Conservation (phyloP, 1,140 invertebrate genomes). For the Tyrophagus putrescentiae region DNA sequence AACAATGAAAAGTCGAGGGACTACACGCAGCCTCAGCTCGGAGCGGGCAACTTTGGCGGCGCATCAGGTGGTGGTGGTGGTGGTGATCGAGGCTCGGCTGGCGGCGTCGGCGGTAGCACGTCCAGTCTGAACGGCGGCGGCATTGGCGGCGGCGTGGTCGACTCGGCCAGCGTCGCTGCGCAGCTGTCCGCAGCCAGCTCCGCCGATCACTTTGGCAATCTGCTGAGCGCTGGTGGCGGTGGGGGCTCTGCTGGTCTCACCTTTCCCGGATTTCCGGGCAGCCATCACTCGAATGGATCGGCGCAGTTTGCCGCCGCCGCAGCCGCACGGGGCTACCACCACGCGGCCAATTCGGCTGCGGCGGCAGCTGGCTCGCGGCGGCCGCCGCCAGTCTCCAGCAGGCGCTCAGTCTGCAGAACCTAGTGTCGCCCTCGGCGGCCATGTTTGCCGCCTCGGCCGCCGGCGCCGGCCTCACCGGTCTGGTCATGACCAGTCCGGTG, state of each 20-base stretch:
- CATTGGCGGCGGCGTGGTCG: no score
- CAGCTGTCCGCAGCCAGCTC: neutral
- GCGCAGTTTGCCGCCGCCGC: neutral
- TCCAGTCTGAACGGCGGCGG: neutral
- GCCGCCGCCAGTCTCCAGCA: neutral
- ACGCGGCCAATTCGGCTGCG: neutral
- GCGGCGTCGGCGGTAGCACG: no score
- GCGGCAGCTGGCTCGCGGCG: neutral
- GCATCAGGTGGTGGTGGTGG: neutral
- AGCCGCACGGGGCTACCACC: neutral
- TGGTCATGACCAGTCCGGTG: neutral
- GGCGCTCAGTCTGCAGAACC: neutral
- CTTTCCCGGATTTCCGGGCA: no score
- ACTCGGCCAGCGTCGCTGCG: no score
- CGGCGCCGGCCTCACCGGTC: neutral
- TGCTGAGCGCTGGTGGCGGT: neutral
- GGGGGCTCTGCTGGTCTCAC: neutral
- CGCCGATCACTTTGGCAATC: neutral
- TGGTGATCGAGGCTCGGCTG: neutral
- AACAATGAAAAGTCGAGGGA: constrained; percentile 99
- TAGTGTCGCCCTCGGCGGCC: neutral
- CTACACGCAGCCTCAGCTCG: constrained; percentile 92
- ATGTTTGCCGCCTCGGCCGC: constrained; percentile 3
- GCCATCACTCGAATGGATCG: no score
- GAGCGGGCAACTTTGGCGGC: constrained; percentile 61